Percentiles rank a stretch among this genome's conserved stretches.
These are phyloP conservation scores for Heterodera filipjevi DNA, from an alignment of 2,888 invertebrate genomes.

Conservation along the genomic window DNA sequence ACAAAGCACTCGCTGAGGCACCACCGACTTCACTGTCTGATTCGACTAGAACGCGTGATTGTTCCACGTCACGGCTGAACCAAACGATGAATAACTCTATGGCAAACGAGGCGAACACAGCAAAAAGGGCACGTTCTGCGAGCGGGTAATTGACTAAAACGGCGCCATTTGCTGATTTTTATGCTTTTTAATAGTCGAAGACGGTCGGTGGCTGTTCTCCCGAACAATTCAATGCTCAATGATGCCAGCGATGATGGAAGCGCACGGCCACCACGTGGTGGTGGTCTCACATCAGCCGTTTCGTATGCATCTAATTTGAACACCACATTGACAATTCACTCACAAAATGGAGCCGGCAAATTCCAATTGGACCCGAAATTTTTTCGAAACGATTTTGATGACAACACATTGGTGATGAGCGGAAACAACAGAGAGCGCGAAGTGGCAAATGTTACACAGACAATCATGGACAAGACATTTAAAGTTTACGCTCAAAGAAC, in stretches of 20 bases:
- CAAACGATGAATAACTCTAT: slow-evolving; percentile 11
- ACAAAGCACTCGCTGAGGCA: neutral
- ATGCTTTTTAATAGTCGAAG: neutral
- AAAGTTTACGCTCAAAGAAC: neutral
- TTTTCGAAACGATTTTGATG: slow-evolving; percentile 34
- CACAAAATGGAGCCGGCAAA: neutral
- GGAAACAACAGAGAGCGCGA: neutral
- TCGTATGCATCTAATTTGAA: slow-evolving; percentile 12
- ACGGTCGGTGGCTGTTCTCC: slow-evolving; percentile 27
- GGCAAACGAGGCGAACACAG: neutral
- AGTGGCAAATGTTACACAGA: neutral
- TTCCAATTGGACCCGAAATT: slow-evolving; percentile 38
- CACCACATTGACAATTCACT: neutral
- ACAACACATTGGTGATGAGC: neutral
- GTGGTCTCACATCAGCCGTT: slow-evolving; percentile 22
- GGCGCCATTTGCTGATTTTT: too few species aligned
- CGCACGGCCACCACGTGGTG: neutral
- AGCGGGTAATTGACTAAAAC: slow-evolving; percentile 28
- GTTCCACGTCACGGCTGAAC: slow-evolving; percentile 19
- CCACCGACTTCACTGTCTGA: neutral
- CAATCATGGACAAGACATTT: neutral
- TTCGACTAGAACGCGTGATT: neutral
- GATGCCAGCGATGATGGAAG: slow-evolving; percentile 2
- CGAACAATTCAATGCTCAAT: slow-evolving; percentile 26
- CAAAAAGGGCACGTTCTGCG: slow-evolving; percentile 30